These are phyloP conservation scores for Eulithis testata DNA, from an alignment of 2,888 invertebrate genomes.

Conservation along the genomic window DNA sequence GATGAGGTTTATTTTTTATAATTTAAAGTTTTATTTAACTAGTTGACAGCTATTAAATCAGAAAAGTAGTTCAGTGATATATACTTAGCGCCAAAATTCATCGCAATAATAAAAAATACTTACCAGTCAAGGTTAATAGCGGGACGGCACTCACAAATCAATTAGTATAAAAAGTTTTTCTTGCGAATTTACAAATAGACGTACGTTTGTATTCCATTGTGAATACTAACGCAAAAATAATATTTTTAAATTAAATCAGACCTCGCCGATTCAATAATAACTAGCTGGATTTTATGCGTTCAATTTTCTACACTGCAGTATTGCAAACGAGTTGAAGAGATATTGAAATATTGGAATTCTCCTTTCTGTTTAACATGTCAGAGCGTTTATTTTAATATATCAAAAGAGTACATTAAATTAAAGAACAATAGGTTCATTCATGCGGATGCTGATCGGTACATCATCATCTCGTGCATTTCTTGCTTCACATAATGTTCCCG, in stretches of 20 bases:
- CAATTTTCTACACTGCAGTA: background rate
- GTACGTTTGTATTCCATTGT: background rate
- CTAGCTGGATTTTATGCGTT: conserved; percentile 1
- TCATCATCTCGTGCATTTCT: conserved; percentile 33
- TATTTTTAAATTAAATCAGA: background rate
- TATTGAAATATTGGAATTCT: background rate
- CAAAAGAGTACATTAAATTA: conserved; percentile 6
- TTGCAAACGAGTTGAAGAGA: background rate
- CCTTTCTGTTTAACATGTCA: conserved; percentile 10
- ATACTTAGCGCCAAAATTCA: background rate
- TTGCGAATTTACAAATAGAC: background rate
- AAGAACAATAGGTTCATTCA: conserved; percentile 29
- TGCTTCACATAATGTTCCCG: conserved; percentile 28
- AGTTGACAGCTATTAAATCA: no score
- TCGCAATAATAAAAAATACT: background rate
- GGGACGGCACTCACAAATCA: background rate
- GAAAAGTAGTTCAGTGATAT: no score
- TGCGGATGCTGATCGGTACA: conserved; percentile 23
- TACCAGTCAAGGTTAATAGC: background rate
- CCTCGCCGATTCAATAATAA: background rate
- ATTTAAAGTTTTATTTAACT: background rate
- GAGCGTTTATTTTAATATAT: conserved; percentile 12
- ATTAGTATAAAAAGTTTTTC: background rate
- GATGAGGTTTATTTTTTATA: no score
- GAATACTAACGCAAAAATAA: background rate